phyloP scores from a whole-genome alignment of 2,888 invertebrate genomes.

The Pristionchus entomophagus region DNA sequence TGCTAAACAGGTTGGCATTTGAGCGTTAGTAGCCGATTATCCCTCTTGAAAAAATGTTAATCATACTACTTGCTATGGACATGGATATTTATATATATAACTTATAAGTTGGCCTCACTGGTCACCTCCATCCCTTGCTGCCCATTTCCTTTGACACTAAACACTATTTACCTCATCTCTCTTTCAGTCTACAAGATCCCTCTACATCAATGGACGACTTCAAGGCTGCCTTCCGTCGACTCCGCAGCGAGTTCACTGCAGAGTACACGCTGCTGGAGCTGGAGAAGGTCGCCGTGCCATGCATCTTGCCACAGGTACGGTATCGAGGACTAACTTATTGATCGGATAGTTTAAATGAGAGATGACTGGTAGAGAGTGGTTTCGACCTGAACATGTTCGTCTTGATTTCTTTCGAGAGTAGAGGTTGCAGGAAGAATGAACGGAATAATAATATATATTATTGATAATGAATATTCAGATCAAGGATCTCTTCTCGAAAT shows the following conservation, averaged over 20 bases:
- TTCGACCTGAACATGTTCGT: neutral
- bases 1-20: slow-evolving; percentile 49
- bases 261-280: slow-evolving; percentile 88
- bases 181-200: slow-evolving; percentile 14
- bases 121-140: too few species aligned
- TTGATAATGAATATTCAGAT: slow-evolving; percentile 78
- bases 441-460: neutral
- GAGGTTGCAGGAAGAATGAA: too few species aligned
- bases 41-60: too few species aligned
- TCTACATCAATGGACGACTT: slow-evolving; percentile 81
- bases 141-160: neutral
- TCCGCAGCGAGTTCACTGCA: slow-evolving; percentile 81
- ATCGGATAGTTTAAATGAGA: too few species aligned
- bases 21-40: too few species aligned
- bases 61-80: too few species aligned
- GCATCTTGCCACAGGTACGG: slow-evolving; percentile 85
- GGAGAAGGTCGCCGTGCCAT: slow-evolving; percentile 87
- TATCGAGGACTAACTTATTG: neutral
- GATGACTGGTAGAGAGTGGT: too few species aligned
- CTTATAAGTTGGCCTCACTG: neutral
- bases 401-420: neutral
- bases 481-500: slow-evolving; percentile 84
- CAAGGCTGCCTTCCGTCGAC: slow-evolving; percentile 80
- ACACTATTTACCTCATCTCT: neutral
- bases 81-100: neutral